Conservation (phyloP, 2,797 vertebrate genomes). For the Scolopax bukidnonensis region DNA sequence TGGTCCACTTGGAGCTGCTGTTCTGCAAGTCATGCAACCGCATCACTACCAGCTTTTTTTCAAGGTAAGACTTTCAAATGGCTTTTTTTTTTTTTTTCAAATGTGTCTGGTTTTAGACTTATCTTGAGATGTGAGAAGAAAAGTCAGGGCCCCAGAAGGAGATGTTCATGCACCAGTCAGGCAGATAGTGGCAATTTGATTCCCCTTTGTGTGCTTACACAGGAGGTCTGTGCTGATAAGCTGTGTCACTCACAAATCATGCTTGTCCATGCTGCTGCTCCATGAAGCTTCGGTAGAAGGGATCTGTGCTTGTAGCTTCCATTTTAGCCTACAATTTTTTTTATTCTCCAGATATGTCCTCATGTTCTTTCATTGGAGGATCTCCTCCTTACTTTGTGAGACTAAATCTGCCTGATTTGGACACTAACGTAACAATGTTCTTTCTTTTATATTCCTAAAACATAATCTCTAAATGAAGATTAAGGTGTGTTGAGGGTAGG, state of each 20-base stretch:
- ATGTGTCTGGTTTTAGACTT: neutral
- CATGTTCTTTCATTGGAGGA: neutral
- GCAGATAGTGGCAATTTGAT: neutral
- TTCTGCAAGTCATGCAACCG: neutral
- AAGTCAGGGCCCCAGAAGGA: neutral
- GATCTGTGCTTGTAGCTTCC: neutral
- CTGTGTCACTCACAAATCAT: rapidly evolving
- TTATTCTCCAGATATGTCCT: neutral
- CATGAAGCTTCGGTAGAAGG: neutral
- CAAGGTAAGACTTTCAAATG: neutral
- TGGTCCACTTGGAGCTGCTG: neutral
- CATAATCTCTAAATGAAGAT: neutral
- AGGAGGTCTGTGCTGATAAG: neutral
- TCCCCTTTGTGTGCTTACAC: neutral
- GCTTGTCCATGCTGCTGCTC: neutral
- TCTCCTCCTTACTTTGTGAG: neutral
- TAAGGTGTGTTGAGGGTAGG: neutral
- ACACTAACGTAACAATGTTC: neutral
- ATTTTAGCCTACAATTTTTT: neutral
- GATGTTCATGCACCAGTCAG: rapidly evolving
- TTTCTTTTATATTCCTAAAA: neutral
- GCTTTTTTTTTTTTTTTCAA: neutral
- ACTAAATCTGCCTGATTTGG: neutral
- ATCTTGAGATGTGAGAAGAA: neutral
- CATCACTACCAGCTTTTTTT: neutral